Base-by-base conservation (phyloP, 2,797 vertebrate species). In the Kryptolebias ocellatus region DNA sequence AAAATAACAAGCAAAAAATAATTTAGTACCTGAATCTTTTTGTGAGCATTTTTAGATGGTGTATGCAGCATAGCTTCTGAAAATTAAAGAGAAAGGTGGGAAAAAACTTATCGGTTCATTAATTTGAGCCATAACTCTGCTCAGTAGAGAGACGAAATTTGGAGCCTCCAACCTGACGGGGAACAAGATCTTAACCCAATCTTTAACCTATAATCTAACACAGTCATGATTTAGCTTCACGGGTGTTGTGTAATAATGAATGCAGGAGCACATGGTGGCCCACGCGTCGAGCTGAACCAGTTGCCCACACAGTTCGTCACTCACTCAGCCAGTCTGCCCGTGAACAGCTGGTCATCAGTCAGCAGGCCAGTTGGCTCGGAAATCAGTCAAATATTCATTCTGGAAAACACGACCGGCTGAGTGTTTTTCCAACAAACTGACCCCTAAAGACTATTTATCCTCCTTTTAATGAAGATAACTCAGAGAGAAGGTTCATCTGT, bases 311-410 rank as follows among this genome's bases (percentile, higher is more conserved):
- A 53, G 45, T 67, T 59, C 63, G 50, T 72, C 53, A 50, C 17
- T 59, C 20, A 42, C 20, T 76, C 67, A 46, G 37, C 29, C 66
- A 62, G 61, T 59, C 59, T 62, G 50, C 27, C 34, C 27, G 63
- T 31, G 24, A 72, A 70, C 66, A 70, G 67, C 60, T 5, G 12
- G 29, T 52, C 75, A 72, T 83, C 65, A 66, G 62, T 76, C 62
- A 79, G 49, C 24, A 10, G 60, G 37, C 49, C 62, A 53, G 27
- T 27, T 42, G n/a, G 55, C 53, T 47, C 37, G 18, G 55, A 54
- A 75, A 62, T 52, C 18, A 20, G 10, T 64, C 24, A 10, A 60
- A 12, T 52, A 54, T 60, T 53, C 1, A 60, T 11, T 17, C 27
- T n/a, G 2, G 10, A 42, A 53, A 7, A 61, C 37, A 44, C 2